Evolutionary conservation across 2,797 vertebrate genomes (phyloP).

Genomic region (Ataeniobius toweri): DNA sequence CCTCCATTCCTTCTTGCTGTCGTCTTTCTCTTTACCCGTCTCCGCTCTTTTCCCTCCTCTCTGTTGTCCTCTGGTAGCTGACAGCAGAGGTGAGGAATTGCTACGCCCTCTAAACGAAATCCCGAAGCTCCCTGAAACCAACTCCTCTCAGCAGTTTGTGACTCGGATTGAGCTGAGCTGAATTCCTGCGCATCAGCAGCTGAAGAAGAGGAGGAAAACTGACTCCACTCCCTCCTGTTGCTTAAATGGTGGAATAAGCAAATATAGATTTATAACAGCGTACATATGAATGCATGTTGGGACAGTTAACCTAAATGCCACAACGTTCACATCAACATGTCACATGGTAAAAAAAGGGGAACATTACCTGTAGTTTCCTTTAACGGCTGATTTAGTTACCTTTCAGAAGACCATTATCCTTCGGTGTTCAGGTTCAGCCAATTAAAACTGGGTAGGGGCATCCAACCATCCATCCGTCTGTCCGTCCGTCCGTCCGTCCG

Average conservation of each 20-base stretch:
- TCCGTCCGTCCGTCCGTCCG: no score
- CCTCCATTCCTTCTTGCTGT: constrained; percentile 23
- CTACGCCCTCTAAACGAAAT: constrained; percentile 15
- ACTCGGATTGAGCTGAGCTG: background rate
- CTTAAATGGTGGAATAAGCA: constrained; percentile 2
- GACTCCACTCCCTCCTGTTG: background rate
- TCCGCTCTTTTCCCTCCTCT: background rate
- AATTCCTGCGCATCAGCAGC: background rate
- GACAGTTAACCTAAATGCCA: no score
- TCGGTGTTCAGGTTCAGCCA: no score
- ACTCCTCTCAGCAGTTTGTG: constrained; percentile 15
- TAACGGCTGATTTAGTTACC: no score
- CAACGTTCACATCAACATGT: no score
- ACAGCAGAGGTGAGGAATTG: constrained; percentile 17
- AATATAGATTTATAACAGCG: background rate
- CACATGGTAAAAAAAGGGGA: no score
- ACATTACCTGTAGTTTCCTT: no score
- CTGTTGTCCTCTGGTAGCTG: constrained; percentile 2
- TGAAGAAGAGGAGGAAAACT: background rate
- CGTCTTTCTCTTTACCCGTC: background rate
- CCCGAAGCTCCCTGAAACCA: background rate
- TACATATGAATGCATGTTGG: no score
- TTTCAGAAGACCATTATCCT: no score
- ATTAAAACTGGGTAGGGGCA: no score
- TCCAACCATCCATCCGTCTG: no score